Evolutionary conservation across 2,113 vertebrate species (phyloP).

Genomic region (Ophthalmotilapia sp.): DNA sequence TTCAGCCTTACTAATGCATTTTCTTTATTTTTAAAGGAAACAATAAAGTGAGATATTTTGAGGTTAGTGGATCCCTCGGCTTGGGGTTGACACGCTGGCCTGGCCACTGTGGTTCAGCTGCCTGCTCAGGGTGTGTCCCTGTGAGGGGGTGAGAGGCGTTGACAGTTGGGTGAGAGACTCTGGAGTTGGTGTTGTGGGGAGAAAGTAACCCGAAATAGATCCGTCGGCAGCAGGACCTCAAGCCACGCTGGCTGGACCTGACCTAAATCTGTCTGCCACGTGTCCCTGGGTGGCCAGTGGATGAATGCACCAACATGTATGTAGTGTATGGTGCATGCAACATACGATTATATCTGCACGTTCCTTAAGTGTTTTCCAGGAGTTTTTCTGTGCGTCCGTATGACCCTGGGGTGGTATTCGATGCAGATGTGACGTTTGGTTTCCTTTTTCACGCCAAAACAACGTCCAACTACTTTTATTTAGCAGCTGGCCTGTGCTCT

Average conservation of each 20-base stretch:
- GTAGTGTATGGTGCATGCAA: neutral
- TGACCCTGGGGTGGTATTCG: neutral
- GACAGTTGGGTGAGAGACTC: constrained; percentile 47
- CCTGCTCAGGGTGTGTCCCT: constrained; percentile 38
- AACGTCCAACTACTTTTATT: neutral
- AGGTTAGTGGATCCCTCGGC: constrained; percentile 9
- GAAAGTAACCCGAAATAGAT: constrained; percentile 47
- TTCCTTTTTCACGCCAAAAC: neutral
- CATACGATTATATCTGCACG: neutral
- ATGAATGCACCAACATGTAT: neutral
- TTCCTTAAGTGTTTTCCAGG: neutral
- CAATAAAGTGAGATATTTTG: constrained; percentile 16
- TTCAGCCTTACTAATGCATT: neutral
- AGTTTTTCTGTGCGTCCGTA: neutral
- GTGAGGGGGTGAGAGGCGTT: constrained; percentile 21
- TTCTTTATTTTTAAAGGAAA: neutral
- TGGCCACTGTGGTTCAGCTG: constrained; percentile 40
- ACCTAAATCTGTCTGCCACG: constrained; percentile 48
- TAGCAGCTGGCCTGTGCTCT: fast-evolving
- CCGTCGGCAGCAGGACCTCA: constrained; percentile 28
- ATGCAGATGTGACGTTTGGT: neutral
- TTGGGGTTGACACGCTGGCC: neutral
- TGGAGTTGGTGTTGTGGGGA: constrained; percentile 35
- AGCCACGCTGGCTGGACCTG: constrained; percentile 32
- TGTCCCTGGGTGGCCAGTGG: constrained; percentile 17